phyloP scores from a whole-genome alignment of 2,888 invertebrate genomes.

The Drosophila neotestacea region DNA sequence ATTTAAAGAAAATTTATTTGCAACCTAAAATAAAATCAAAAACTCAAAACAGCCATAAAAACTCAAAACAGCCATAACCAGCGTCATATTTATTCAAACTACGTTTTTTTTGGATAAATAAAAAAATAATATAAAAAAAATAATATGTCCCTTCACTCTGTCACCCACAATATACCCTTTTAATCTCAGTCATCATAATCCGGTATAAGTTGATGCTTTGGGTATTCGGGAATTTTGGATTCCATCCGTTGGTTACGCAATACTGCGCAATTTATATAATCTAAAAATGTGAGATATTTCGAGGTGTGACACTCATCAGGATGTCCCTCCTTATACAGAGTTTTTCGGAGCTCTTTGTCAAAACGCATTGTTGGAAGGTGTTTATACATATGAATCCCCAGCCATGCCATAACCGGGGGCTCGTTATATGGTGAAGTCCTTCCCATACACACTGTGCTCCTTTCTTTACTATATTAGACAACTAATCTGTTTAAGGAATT shows the following conservation, averaged over 20 bases:
- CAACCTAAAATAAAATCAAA: no score
- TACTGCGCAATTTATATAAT: slow-evolving; percentile 12
- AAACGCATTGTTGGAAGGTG: background rate
- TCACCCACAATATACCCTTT: no score
- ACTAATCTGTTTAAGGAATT: background rate
- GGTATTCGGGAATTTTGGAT: slow-evolving; percentile 30
- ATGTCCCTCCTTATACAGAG: background rate
- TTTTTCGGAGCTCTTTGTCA: slow-evolving; percentile 2
- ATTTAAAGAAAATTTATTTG: no score
- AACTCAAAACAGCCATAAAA: no score
- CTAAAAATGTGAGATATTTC: background rate
- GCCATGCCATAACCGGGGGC: slow-evolving; percentile 9
- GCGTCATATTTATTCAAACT: no score
- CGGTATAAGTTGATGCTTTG: slow-evolving; percentile 12
- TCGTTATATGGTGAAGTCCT: slow-evolving; percentile 23
- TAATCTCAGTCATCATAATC: no score
- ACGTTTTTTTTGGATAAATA: background rate
- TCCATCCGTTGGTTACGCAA: slow-evolving; percentile 35
- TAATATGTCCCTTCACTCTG: no score
- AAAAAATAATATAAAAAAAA: no score
- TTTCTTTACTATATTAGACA: background rate
- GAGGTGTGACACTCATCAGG: slow-evolving; percentile 24
- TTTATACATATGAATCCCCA: background rate
- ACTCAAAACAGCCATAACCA: no score
- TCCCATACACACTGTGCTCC: slow-evolving; percentile 18